phyloP scores from a whole-genome alignment of 2,888 invertebrate genomes.

The Xylota sylvarum region DNA sequence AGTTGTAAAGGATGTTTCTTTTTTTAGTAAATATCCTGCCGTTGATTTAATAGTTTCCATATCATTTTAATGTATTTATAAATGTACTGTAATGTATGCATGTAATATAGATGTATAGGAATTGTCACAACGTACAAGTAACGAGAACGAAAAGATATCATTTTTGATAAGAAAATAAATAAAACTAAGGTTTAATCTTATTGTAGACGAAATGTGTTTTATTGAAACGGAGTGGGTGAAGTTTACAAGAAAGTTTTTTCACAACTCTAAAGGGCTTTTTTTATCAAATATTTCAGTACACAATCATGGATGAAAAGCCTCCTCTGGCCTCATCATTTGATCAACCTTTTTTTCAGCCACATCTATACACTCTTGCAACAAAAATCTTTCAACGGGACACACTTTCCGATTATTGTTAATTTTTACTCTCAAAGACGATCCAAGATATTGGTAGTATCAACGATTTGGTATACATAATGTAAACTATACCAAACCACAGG shows the following conservation, averaged over 20 bases:
- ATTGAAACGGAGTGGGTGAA: background rate
- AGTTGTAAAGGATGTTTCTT: conserved; percentile 28
- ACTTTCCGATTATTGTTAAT: no score
- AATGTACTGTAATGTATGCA: conserved; percentile 14
- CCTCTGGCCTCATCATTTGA: no score
- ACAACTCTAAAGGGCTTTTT: no score
- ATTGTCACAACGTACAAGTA: conserved; percentile 71
- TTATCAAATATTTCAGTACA: background rate
- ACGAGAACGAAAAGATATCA: conserved; percentile 49
- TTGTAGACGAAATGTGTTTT: conserved; percentile 30
- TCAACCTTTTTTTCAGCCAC: no score
- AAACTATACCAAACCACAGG: no score
- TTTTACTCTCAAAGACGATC: no score
- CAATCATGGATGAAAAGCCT: background rate
- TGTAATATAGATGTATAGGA: conserved; percentile 33
- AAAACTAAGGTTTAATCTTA: conserved; percentile 57
- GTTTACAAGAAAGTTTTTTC: no score
- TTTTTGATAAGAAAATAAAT: conserved; percentile 65
- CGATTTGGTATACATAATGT: no score
- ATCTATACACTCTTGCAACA: no score
- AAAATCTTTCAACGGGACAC: no score
- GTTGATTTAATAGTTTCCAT: conserved; percentile 65
- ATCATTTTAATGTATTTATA: conserved; percentile 46
- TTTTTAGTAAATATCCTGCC: conserved; percentile 23
- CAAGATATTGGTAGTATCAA: no score